phyloP scores from a whole-genome alignment of 2,113 vertebrate genomes.

The Engraulis encrasicolus region DNA sequence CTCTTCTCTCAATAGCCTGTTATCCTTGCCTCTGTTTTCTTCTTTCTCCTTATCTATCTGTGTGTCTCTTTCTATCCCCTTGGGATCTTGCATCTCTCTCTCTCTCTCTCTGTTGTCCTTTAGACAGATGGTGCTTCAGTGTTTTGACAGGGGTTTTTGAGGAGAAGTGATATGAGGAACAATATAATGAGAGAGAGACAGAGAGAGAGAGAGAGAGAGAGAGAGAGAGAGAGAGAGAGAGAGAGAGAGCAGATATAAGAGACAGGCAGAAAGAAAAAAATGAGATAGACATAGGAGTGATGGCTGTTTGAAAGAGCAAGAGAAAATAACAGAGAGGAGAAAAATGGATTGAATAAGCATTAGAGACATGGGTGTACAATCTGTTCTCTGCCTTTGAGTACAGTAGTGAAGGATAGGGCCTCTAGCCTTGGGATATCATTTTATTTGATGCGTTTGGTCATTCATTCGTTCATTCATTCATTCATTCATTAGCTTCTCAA shows the following conservation, averaged over 20 bases:
- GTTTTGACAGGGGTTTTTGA: background rate
- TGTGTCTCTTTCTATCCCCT: background rate
- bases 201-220: background rate
- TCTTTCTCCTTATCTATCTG: background rate
- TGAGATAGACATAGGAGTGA: background rate
- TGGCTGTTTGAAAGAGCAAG: background rate
- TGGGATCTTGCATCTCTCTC: too few relatives aligned
- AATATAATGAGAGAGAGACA: background rate
- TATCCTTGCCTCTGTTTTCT: background rate
- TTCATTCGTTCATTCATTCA: too few relatives aligned
- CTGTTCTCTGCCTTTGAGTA: background rate
- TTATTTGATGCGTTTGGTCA: background rate
- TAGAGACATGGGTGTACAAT: background rate
- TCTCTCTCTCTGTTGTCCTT: background rate
- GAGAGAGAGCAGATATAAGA: background rate
- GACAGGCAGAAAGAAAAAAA: background rate
- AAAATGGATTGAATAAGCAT: background rate
- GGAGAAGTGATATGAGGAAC: background rate
- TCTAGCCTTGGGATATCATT: background rate
- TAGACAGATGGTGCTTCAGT: constrained; percentile 5
- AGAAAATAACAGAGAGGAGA: background rate
- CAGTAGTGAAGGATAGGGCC: background rate
- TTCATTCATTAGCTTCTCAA: background rate
- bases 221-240: background rate
- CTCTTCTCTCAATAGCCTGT: too few relatives aligned